Conservation (phyloP, 2,113 vertebrate species). For the Epinephelus fuscoguttatus region DNA sequence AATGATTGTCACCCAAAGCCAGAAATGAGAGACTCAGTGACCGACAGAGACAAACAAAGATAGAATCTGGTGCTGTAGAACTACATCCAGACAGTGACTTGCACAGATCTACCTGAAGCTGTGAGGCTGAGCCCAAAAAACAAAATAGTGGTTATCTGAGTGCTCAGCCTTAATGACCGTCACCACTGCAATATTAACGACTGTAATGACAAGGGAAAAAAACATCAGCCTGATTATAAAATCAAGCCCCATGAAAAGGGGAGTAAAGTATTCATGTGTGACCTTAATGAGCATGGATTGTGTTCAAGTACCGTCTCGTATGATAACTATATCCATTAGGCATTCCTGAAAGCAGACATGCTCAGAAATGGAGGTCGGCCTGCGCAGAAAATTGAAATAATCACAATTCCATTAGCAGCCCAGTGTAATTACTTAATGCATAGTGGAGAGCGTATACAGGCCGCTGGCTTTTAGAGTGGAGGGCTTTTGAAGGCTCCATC, state of each 20-base stretch:
- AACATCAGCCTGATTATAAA: not conserved
- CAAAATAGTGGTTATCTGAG: not conserved
- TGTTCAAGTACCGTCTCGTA: constrained; percentile 17
- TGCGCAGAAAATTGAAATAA: constrained; percentile 40
- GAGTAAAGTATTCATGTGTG: constrained; percentile 3
- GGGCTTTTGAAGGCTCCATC: not conserved
- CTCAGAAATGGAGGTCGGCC: not conserved
- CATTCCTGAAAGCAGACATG: not conserved
- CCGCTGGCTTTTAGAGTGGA: constrained; percentile 12
- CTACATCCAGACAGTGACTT: not conserved
- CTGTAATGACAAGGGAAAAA: not conserved
- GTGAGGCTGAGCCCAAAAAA: not conserved
- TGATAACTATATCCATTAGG: constrained; percentile 35
- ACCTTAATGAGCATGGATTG: constrained; percentile 2
- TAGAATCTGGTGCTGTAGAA: not conserved
- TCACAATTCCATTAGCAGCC: constrained; percentile 37
- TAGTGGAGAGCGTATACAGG: not conserved
- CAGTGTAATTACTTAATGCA: constrained; percentile 48
- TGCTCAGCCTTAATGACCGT: not conserved
- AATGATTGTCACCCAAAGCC: not conserved
- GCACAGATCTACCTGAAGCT: no score
- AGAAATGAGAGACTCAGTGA: not conserved
- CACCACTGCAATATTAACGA: constrained; percentile 5
- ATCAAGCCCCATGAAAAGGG: not conserved
- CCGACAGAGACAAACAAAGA: not conserved